Evolutionary conservation across 2,113 vertebrate genomes (phyloP).

Genomic region (Toxotes jaculatrix): DNA sequence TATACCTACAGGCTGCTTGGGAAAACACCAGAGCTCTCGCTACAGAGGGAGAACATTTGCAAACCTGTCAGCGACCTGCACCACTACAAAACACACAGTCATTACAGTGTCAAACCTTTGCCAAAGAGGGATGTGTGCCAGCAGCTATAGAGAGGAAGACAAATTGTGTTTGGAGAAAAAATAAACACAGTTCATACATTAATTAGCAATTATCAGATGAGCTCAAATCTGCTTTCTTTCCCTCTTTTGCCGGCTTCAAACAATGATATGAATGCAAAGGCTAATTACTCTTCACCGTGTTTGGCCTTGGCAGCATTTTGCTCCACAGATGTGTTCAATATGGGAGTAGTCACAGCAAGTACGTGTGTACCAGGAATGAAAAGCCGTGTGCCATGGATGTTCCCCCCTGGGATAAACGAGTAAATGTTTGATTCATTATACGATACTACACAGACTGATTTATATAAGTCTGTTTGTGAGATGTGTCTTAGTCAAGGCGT

Average conservation of each 20-base stretch:
- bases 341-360: constrained; percentile 58
- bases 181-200: constrained; percentile 58
- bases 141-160: constrained; percentile 26
- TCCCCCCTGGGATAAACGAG: constrained; percentile 41
- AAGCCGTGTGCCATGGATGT: constrained; percentile 41
- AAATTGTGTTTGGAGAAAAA: constrained; percentile 49
- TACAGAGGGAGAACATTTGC: constrained; percentile 51
- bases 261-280: constrained; percentile 68
- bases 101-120: constrained; percentile 36
- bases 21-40: constrained; percentile 26
- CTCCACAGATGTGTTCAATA: constrained; percentile 72
- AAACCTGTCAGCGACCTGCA: constrained; percentile 43
- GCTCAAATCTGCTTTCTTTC: constrained; percentile 39
- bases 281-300: constrained; percentile 63
- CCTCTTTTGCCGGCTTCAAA: constrained; percentile 59
- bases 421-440: constrained; percentile 60
- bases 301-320: constrained; percentile 58
- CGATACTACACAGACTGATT: constrained; percentile 43
- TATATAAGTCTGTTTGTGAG: constrained; percentile 45
- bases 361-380: constrained; percentile 59
- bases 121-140: constrained; percentile 36
- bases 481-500: constrained; percentile 4
- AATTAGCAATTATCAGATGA: constrained; percentile 58
- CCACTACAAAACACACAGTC: constrained; percentile 1
- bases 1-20: constrained; percentile 55